Base-by-base conservation (phyloP, 2,888 invertebrate genomes). In the Hypomecis atomaria region DNA sequence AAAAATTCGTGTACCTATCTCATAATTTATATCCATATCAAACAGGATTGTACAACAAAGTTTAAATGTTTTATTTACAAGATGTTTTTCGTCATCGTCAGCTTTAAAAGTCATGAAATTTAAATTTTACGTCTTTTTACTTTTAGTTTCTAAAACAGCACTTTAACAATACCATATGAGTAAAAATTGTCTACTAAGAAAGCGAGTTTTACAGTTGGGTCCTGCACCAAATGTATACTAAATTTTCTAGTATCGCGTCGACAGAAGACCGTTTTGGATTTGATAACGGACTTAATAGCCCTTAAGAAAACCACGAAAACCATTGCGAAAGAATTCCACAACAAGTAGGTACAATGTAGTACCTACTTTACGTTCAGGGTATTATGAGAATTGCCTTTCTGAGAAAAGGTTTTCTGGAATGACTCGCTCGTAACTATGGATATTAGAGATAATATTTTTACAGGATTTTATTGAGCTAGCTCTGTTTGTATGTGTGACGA, bases 261-360 rank as follows among this genome's bases (percentile, higher is more conserved):
- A 10, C 40, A 42, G 34, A 60, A n/a, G 40, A 48, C 40, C 53
- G 42, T 54, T 60, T 36, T 42, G 44, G 52, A 11, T 60, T 54
- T 54, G 47, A 54, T 60, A 54, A 42, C 48, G 48, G 44, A 59
- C 45, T 54, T 47, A 60, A 60, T 48, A 38, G 36, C 47, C 50
- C 40, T 23, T 58, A 33, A 37, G 43, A 33, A 50, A 58, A 36
- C 48, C 47, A 33, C 36, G 49, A 36, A n/a, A 42, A 38, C 37
- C 6, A 6, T 44, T 44, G 13, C 10, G 44, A 45, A 52, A 40
- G 52, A 52, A 52, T 40, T 23, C 52, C 23, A 42, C 33, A 9
- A 47, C 52, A 33, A 52, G 33, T 52, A 52, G 23, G 13, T 42
- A 52, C n/a, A 23, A 38, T 13, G 49, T 52, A 13, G 10, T 11